These are phyloP conservation scores for Lindbergichthys nudifrons DNA, from an alignment of 2,797 vertebrate species.

Conservation along the genomic window DNA sequence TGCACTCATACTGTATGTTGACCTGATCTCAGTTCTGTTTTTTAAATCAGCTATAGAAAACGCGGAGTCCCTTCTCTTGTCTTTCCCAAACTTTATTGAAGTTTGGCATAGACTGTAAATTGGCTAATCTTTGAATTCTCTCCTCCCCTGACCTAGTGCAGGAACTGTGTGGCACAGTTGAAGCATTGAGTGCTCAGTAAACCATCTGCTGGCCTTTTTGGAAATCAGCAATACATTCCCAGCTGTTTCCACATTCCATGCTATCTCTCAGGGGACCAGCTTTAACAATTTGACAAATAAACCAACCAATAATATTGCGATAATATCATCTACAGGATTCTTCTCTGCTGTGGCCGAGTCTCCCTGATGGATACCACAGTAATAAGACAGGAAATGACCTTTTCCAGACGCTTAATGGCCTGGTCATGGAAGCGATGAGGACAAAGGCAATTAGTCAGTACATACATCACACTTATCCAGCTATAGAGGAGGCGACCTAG, in stretches of 20 bases:
- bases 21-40: conserved; percentile 4
- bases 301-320: conserved; percentile 51
- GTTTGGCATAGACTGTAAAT: conserved; percentile 18
- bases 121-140: conserved; percentile 32
- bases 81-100: conserved; percentile 21
- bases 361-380: conserved; percentile 50
- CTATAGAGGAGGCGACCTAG: conserved; percentile 70
- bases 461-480: conserved; percentile 77
- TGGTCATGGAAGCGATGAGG: conserved; percentile 66
- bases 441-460: conserved; percentile 79
- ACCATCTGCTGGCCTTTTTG: conserved; percentile 59
- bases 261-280: conserved; percentile 44
- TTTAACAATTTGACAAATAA: conserved; percentile 65
- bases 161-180: conserved; percentile 55
- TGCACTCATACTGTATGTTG: background rate
- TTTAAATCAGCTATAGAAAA: conserved; percentile 9
- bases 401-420: conserved; percentile 68
- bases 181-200: conserved; percentile 54
- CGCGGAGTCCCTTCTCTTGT: conserved; percentile 16
- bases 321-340: conserved; percentile 47
- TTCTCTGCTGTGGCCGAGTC: conserved; percentile 23
- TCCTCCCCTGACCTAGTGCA: conserved; percentile 37
- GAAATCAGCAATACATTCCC: conserved; percentile 61
- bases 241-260: conserved; percentile 71
- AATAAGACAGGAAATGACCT: conserved; percentile 72